Percentiles rank a stretch among this genome's conserved stretches.
Conservation (phyloP, 2,888 invertebrate species). For the Anaspis maculata region DNA sequence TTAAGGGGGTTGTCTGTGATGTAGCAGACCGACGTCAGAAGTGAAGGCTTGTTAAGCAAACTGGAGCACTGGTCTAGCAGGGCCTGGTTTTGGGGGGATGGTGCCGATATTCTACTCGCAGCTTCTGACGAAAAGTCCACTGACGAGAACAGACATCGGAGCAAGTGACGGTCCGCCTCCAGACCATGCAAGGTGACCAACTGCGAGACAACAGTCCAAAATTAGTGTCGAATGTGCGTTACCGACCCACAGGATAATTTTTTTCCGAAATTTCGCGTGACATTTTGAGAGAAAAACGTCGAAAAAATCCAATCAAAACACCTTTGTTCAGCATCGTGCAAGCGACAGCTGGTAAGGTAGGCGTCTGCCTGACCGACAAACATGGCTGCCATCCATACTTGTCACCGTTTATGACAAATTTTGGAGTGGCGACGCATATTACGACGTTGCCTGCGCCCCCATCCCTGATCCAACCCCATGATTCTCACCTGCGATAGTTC, state of each 20-base stretch:
- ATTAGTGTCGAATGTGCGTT: background rate
- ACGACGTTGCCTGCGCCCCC: constrained; percentile 5
- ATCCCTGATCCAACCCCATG: constrained; percentile 38
- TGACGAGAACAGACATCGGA: constrained; percentile 87
- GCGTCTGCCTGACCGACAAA: constrained; percentile 5
- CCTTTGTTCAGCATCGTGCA: constrained; percentile 35
- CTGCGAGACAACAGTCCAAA: constrained; percentile 56
- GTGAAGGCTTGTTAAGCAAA: constrained; percentile 76
- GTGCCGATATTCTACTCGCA: constrained; percentile 50
- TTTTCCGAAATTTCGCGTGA: constrained; percentile 16
- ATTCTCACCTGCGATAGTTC: constrained; percentile 87
- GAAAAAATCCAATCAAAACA: constrained; percentile 30
- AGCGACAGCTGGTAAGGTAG: constrained; percentile 9
- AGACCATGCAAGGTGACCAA: constrained; percentile 85
- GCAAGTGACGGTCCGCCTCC: constrained; percentile 94
- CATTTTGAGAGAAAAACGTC: constrained; percentile 17
- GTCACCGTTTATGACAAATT: constrained; percentile 26
- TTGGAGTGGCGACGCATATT: too few relatives aligned
- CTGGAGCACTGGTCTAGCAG: constrained; percentile 70
- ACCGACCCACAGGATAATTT: constrained; percentile 3
- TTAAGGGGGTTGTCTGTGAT: constrained; percentile 76
- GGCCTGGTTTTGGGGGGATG: constrained; percentile 59
- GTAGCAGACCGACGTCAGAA: constrained; percentile 81
- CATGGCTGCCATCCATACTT: constrained; percentile 28
- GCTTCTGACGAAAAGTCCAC: constrained; percentile 73